phyloP scores from a whole-genome alignment of 1,140 invertebrate genomes.

The Caenorhabditis elegans region DNA sequence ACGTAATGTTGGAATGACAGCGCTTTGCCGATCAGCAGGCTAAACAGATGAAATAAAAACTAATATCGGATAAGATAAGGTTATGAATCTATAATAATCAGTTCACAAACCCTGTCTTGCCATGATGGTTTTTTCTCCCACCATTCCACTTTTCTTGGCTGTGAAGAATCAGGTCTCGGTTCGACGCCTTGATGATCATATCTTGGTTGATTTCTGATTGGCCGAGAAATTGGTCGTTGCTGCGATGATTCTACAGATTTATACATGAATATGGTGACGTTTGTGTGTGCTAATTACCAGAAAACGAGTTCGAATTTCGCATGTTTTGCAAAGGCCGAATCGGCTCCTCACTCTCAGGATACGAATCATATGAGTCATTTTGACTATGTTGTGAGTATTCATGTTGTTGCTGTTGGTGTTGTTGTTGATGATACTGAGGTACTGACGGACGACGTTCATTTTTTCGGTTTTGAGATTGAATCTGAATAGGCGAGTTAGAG shows the following conservation, averaged over 20 bases:
- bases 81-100: not conserved
- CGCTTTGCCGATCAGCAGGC: constrained; percentile 18
- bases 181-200: constrained; percentile 2
- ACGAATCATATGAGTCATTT: not conserved
- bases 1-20: constrained; percentile 38
- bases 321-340: not conserved
- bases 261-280: not conserved
- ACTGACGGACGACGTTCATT: not conserved
- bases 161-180: constrained; percentile 15
- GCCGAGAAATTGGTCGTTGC: not conserved
- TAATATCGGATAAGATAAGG: not conserved
- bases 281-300: not conserved
- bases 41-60: not conserved
- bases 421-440: not conserved
- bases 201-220: constrained; percentile 1
- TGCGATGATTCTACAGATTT: not conserved
- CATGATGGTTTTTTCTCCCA: constrained; percentile 35
- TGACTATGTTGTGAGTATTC: not conserved
- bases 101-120: not conserved
- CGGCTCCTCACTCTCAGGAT: not conserved
- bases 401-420: not conserved
- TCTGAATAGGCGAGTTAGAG: not conserved
- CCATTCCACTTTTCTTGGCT: constrained; percentile 37
- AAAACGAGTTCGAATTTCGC: not conserved
- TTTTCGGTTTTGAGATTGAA: not conserved